Conservation (phyloP, 2,888 invertebrate genomes). For the Gymnosoma rotundatum region DNA sequence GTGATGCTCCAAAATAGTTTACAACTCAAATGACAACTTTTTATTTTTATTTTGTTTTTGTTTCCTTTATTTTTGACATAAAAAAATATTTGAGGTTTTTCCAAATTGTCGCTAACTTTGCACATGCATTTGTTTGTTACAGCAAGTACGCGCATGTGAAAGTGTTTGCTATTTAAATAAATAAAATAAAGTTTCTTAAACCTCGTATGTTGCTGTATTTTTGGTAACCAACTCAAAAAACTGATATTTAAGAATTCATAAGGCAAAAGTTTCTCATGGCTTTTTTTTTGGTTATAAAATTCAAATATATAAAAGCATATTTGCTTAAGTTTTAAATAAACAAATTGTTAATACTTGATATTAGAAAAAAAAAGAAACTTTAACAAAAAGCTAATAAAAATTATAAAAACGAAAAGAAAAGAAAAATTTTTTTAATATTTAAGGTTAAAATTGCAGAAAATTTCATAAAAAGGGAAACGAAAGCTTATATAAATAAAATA, state of each 20-base stretch:
- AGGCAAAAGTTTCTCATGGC: neutral
- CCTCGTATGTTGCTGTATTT: neutral
- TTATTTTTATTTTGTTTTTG: neutral
- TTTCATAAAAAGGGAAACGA: neutral
- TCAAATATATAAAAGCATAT: neutral
- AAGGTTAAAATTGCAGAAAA: neutral
- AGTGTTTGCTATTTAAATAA: conserved; percentile 1
- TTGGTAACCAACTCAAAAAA: neutral
- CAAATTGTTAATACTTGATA: neutral
- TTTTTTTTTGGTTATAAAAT: neutral
- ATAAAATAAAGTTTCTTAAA: conserved; percentile 12
- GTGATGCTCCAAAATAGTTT: neutral
- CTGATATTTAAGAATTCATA: neutral
- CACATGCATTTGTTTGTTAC: neutral
- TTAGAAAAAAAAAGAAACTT: neutral
- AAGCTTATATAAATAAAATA: too few relatives aligned
- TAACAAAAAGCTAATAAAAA: neutral
- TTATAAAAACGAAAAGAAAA: neutral
- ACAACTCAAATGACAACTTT: neutral
- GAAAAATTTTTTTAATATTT: neutral
- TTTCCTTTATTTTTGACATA: neutral
- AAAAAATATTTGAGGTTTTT: conserved; percentile 25
- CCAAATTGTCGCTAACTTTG: conserved; percentile 1
- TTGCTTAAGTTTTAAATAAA: neutral
- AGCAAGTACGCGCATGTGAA: neutral